Base-by-base conservation (phyloP, 2,113 vertebrate species). In the Amblyopsis rosae region DNA sequence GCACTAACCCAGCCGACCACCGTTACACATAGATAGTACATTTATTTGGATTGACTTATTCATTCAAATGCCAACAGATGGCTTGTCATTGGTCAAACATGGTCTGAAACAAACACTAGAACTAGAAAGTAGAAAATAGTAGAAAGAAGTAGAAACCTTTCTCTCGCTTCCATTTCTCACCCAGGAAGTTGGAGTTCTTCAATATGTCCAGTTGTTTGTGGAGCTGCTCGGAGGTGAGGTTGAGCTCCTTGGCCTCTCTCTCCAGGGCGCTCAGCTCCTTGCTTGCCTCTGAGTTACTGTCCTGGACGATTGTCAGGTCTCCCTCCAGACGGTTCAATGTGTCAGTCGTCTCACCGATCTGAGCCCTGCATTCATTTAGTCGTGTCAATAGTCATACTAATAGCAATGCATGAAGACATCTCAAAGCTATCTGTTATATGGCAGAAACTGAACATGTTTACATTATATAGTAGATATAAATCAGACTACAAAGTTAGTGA, bases 121-220 rank as follows among this genome's bases (percentile, higher is more conserved):
- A 26, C 26, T 2, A 26, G 26, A 26, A 26, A 3, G 26, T 26
- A 26, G 26, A 26, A 26, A 1, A 26, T 26, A 26, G 26, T n/a
- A 41, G 35, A 41, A 41, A 41, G 35, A 41, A 41, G 35, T 41
- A 41, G 0, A 41, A 8, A 7, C 5, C 6, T 54, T 15, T 12
- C 19, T 16, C 0, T 51, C 91, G 19, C 19, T 8, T 35, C 0
- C 13, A 16, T n/a, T 57, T 33, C 81, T 93, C 78, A 98, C 98
- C 98, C 0, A 98, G 82, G 84, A 98, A 96, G 81, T 99, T 99
- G 1, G 97, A 97, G 81, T 98, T 97, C 84, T 97, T 99, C 16
- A 99, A 94, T 58, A 94, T 9, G 0, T 98, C 94, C 47, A 99
- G 91, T 51, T 93, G 94, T 58, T 71, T 91, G 62, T 92, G 90